Base-by-base conservation (phyloP, 2,113 vertebrate genomes). In the Tenebrosternarchus preto region DNA sequence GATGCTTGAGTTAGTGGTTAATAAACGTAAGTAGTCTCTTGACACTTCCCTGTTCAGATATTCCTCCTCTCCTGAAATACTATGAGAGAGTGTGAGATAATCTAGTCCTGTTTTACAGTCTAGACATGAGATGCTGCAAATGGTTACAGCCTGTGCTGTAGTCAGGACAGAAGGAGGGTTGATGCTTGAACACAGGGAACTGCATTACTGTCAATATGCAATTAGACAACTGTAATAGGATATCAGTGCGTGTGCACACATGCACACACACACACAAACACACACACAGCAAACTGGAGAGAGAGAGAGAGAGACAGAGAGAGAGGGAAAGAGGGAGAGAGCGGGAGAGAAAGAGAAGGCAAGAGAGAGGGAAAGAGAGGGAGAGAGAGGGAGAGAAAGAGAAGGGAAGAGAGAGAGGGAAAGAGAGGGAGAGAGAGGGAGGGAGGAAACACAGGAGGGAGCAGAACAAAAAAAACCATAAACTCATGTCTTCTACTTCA, bases 51-150 rank as follows among this genome's bases (percentile, higher is more conserved):
- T 57, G 24, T 71, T 71, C 29, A 61, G 15, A 7, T 16, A 25
- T n/a, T n/a, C 17, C 7, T 22, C 22, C 33, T 60, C 57, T 73
- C 43, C 25, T 20, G 16, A n/a, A 31, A 12, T 22, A 20, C 5
- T 64, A 16, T 64, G 31, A 33, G 43, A 50, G 68, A 72, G 25
- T 22, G 16, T 53, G 55, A 39, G 46, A 73, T 36, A 29, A 73
- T 61, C 31, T 46, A 27, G 22, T 36, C 17, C 61, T 20, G 19
- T 60, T 73, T 68, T 22, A 39, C 27, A 80, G 50, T 55, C 69
- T 12, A 70, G 55, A 68, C 63, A 66, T 24, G n/a, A 25, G 57
- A 43, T 50, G 66, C 33, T 50, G 66, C 33, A 46, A 78, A 79
- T 72, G 36, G 53, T 67, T 25, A 24, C 27, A 66, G 27, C 19